Evolutionary conservation across 2,888 invertebrate species (phyloP).

Genomic region (Diarsia mendica): DNA sequence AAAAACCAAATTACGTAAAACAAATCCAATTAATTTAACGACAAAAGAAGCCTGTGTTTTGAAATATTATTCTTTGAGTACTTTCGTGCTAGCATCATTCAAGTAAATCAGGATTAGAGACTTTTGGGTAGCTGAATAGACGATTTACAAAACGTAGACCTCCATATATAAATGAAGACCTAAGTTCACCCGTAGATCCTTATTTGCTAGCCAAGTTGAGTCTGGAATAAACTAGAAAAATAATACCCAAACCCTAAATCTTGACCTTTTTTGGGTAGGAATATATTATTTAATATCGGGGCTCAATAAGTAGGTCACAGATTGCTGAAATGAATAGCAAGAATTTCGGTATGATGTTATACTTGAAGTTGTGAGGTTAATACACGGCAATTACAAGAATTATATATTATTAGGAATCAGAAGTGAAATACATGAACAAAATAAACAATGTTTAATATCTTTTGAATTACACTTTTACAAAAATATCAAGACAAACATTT

Average conservation of each 20-base stretch:
- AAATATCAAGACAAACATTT: no score
- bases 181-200: conserved; percentile 24
- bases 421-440: no score
- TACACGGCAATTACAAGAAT: background rate
- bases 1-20: background rate
- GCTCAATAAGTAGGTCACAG: background rate
- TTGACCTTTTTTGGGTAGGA: conserved; percentile 9
- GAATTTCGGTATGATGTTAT: background rate
- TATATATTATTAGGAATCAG: no score
- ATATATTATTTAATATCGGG: conserved; percentile 7
- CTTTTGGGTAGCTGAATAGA: conserved; percentile 22
- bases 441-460: no score
- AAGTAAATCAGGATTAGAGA: background rate
- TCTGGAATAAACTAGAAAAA: conserved; percentile 2
- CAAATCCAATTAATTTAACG: background rate
- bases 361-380: background rate
- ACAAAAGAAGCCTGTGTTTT: background rate
- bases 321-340: background rate
- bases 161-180: conserved; percentile 43
- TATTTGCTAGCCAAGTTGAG: conserved; percentile 31
- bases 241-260: background rate
- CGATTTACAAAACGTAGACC: conserved; percentile 30
- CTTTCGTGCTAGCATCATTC: conserved; percentile 6
- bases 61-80: background rate
- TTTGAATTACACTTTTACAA: no score